Conservation (phyloP, 2,113 vertebrate genomes). For the Eudyptes chrysolophus region DNA sequence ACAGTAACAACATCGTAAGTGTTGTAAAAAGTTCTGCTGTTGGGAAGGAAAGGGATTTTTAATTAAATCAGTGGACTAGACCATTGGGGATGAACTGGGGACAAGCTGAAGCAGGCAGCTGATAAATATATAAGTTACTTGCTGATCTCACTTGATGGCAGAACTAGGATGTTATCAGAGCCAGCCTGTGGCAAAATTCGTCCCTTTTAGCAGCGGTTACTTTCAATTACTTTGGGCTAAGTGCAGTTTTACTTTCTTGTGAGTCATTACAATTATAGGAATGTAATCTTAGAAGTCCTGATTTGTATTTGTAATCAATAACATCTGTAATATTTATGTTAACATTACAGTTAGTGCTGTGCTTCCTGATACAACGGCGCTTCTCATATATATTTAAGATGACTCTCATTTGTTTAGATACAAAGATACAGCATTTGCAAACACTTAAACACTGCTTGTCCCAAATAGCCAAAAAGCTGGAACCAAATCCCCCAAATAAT, state of each 20-base stretch:
- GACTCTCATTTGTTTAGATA: not conserved
- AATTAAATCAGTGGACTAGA: not conserved
- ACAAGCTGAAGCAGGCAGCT: not conserved
- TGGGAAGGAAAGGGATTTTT: not conserved
- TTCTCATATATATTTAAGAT: not conserved
- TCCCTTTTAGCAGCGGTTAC: not conserved
- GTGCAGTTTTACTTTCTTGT: not conserved
- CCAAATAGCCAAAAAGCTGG: not conserved
- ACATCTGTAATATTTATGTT: slow-evolving; percentile 8
- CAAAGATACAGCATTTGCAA: not conserved
- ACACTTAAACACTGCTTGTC: not conserved
- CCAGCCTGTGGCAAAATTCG: not conserved
- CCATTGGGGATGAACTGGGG: not conserved
- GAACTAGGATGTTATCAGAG: not conserved
- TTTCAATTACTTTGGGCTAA: not conserved
- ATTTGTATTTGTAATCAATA: slow-evolving; percentile 42
- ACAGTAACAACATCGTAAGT: not conserved
- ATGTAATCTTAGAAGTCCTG: not conserved
- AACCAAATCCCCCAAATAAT: not conserved
- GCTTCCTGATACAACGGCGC: not conserved
- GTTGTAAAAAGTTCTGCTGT: not conserved
- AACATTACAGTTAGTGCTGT: not conserved
- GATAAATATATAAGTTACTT: not conserved
- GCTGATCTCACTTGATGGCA: not conserved
- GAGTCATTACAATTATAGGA: slow-evolving; percentile 5